Base-by-base conservation (phyloP, 2,113 vertebrate species). In the Periophthalmodon schlosseri region DNA sequence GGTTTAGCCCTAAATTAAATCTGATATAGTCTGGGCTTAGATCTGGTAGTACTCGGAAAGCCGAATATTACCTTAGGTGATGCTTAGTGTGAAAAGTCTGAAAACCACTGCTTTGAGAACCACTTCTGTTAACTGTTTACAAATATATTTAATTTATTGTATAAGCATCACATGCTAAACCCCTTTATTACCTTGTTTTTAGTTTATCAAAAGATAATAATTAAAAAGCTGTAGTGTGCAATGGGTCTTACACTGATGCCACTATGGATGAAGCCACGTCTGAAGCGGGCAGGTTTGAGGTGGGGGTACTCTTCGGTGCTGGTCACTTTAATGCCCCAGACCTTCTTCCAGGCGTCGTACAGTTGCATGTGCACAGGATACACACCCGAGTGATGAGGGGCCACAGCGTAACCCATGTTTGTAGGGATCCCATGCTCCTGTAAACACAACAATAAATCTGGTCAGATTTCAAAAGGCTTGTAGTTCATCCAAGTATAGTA, bases 251-350 rank as follows among this genome's bases (percentile, higher is more conserved):
- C 97, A 87, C 96, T 99, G 83, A 99, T 98, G 87, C 96, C 95
- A 0, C 95, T 96, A 91, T 99, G 97, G 91, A 96, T 94, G 88
- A 99, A 99, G 81, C 97, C 97, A 0, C 96, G 95, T 34, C 97
- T 95, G 85, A 96, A 96, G 78, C 97, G 97, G 9, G 97, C 97
- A 0, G 97, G 97, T 92, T 98, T 99, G 84, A 99, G 94, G 86
- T 99, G 97, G 0, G 97, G 97, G 71, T 99, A 99, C 64, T 99
- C 97, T 91, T 99, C 97, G 0, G 97, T 99, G 93, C 97, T 99
- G 2, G 97, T 99, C 90, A 99, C 96, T 61, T 92, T 96, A 86
- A 99, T 98, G 39, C 88, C 93, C 98, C 98, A 99, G 58, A 99
- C 95, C 78, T 96, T 97, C 90, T 98, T 99, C 98, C 98, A 99